phyloP scores from a whole-genome alignment of 1,140 invertebrate species.

The Octopus bimaculoides region DNA sequence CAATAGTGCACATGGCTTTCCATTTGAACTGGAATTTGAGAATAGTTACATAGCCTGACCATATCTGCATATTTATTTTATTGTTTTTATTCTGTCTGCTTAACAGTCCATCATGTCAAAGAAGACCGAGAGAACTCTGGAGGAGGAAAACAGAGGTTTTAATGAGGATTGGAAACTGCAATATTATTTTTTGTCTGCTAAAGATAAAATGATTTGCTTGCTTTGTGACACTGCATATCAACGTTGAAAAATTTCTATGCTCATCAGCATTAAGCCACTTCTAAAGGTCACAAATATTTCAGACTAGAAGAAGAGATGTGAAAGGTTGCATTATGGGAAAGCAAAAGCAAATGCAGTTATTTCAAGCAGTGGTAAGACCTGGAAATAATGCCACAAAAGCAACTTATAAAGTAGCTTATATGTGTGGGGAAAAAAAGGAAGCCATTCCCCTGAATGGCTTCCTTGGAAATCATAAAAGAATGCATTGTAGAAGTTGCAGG shows the following conservation, averaged over 20 bases:
- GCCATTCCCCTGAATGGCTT: too few relatives aligned
- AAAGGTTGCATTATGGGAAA: background rate
- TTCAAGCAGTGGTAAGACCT: background rate
- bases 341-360: background rate
- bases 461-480: conserved; percentile 8
- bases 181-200: conserved; percentile 1
- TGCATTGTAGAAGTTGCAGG: background rate
- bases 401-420: conserved; percentile 11
- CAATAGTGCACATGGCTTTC: background rate
- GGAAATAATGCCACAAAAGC: background rate
- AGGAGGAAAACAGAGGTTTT: background rate
- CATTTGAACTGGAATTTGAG: conserved; percentile 12
- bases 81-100: background rate
- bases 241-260: background rate
- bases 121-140: conserved; percentile 3
- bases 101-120: background rate
- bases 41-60: conserved; percentile 6
- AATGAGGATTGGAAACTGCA: background rate
- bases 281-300: background rate
- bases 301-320: background rate
- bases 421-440: background rate
- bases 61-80: background rate
- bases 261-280: background rate
- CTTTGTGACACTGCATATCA: conserved; percentile 6
- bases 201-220: background rate